phyloP scores from a whole-genome alignment of 2,113 vertebrate genomes.

The Ovis canadensis region DNA sequence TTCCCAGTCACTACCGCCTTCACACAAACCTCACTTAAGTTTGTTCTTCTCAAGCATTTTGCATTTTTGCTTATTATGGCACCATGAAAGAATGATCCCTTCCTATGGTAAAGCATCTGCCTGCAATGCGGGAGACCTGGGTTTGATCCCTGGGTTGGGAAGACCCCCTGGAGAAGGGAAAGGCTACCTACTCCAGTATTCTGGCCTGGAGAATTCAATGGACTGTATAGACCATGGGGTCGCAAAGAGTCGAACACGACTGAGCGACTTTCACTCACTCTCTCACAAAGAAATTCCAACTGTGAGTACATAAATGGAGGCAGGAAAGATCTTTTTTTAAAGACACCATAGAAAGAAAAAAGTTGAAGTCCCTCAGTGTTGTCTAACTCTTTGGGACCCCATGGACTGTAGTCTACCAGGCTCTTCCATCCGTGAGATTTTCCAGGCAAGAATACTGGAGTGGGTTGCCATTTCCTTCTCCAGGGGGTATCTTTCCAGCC shows the following conservation, averaged over 20 bases:
- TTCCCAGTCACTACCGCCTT: background rate
- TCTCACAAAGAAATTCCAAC: background rate
- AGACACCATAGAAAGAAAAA: background rate
- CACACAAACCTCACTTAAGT: background rate
- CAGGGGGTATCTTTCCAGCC: background rate
- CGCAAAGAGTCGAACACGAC: accelerated
- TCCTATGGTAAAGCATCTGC: background rate
- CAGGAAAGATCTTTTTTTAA: background rate
- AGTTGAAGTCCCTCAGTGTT: background rate
- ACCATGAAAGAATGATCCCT: background rate
- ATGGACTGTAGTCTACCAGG: background rate
- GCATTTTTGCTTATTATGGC: background rate
- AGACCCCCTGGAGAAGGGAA: background rate
- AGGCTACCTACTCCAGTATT: background rate
- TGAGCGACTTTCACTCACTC: background rate
- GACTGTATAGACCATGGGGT: background rate
- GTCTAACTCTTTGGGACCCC: background rate
- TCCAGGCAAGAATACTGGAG: background rate
- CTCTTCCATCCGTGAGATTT: background rate
- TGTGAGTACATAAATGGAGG: background rate
- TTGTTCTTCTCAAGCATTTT: background rate
- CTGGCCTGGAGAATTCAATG: background rate
- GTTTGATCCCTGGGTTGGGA: background rate
- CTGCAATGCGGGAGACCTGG: background rate
- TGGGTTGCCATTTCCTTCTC: background rate